A percentile compares a stretch with the other conserved stretches of the same genome.
Evolutionary conservation across 2,113 vertebrate species (phyloP).

Genomic region (Nannobrachium achirus): DNA sequence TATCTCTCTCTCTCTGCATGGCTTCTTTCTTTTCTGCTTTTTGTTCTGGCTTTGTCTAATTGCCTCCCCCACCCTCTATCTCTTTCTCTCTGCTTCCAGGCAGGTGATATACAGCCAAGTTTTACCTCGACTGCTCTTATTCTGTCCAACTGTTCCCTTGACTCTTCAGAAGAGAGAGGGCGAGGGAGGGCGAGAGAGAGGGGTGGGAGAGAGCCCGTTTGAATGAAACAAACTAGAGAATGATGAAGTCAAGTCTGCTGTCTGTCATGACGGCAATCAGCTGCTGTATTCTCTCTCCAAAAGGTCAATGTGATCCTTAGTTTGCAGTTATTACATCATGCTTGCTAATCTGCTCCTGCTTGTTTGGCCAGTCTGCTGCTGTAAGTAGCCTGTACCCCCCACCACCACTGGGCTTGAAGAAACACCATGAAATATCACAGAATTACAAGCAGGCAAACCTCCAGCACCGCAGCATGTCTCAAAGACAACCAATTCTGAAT

Average conservation of each 20-base stretch:
- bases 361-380: slow-evolving; percentile 8
- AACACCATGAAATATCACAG: not conserved
- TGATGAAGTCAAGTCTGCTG: slow-evolving; percentile 11
- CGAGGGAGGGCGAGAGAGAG: not conserved
- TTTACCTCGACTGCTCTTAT: slow-evolving; percentile 29
- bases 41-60: no score
- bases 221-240: not conserved
- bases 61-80: no score
- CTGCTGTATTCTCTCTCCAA: not conserved
- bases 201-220: not conserved
- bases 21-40: no score
- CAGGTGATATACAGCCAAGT: slow-evolving; percentile 16
- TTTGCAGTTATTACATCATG: slow-evolving; percentile 14
- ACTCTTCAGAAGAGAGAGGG: slow-evolving; percentile 10
- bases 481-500: not conserved
- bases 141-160: slow-evolving; percentile 23
- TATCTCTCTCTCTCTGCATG: slow-evolving; percentile 18
- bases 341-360: slow-evolving; percentile 17
- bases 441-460: not conserved
- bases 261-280: not conserved
- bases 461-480: not conserved
- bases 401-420: no score
- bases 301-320: slow-evolving; percentile 1
- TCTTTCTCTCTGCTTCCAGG: no score
- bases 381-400: no score